phyloP scores from a whole-genome alignment of 2,113 vertebrate genomes.

The Python bivittatus region DNA sequence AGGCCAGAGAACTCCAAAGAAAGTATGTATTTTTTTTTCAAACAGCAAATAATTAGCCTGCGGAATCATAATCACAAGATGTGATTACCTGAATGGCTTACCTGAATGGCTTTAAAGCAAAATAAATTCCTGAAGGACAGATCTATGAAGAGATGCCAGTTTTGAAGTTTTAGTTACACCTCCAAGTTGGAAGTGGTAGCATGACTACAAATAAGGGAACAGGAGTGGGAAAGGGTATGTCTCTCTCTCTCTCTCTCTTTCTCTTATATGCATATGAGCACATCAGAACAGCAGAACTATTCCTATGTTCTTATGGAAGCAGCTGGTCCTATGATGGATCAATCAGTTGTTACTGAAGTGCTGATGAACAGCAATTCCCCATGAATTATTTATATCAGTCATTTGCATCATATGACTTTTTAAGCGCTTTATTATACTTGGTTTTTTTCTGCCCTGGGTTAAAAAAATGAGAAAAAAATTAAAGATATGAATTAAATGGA shows the following conservation, averaged over 20 bases:
- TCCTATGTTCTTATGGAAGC: neutral
- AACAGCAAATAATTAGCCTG: neutral
- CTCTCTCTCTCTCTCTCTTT: too few relatives aligned
- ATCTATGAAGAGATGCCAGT: neutral
- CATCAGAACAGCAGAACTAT: neutral
- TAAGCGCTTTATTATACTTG: neutral
- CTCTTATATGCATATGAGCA: too few relatives aligned
- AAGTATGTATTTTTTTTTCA: neutral
- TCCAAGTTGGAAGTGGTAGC: neutral
- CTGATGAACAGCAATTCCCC: neutral
- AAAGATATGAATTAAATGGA: neutral
- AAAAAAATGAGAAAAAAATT: neutral
- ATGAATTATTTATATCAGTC: conserved; percentile 1
- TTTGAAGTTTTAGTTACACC: neutral
- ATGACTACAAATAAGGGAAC: neutral
- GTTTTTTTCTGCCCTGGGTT: neutral
- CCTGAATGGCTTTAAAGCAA: neutral
- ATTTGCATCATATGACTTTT: neutral
- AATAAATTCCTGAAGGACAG: neutral
- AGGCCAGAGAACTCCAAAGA: neutral
- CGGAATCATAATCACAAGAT: neutral
- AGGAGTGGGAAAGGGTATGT: neutral
- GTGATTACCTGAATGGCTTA: neutral
- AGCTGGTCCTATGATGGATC: neutral
- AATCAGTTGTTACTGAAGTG: neutral